Conservation (phyloP, 1,140 invertebrate genomes). For the Scaptomyza graminum region DNA sequence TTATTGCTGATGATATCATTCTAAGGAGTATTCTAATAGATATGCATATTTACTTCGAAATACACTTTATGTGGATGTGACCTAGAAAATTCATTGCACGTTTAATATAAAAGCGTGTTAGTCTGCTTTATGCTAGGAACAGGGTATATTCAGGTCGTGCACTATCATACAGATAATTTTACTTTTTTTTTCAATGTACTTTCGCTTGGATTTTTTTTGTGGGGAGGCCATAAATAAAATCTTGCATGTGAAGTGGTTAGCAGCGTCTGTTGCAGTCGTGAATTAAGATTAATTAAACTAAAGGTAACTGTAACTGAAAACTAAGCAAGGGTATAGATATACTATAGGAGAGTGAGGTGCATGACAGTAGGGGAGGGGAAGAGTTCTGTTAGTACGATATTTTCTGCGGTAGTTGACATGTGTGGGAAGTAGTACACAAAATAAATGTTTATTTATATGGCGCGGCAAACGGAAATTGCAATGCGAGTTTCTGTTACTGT, state of each 20-base stretch:
- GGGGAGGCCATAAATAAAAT: conserved; percentile 70
- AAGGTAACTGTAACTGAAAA: conserved; percentile 74
- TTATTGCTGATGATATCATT: too few relatives aligned
- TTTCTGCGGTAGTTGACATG: conserved; percentile 51
- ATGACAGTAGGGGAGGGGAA: not conserved
- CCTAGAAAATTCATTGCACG: too few relatives aligned
- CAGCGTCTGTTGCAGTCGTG: conserved; percentile 73
- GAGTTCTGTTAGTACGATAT: conserved; percentile 18
- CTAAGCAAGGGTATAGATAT: conserved; percentile 47
- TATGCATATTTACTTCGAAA: too few relatives aligned
- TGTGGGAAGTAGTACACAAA: conserved; percentile 69
- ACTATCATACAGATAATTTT: not conserved
- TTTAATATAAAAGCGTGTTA: too few relatives aligned
- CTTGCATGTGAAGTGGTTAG: conserved; percentile 72
- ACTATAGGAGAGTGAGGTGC: conserved; percentile 1
- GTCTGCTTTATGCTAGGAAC: too few relatives aligned
- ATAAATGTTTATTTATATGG: conserved; percentile 81
- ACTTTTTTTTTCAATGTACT: not conserved
- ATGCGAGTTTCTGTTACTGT: conserved; percentile 45
- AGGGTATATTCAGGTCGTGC: conserved; percentile 11
- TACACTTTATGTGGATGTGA: too few relatives aligned
- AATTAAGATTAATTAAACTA: conserved; percentile 81
- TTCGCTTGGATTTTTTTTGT: conserved; percentile 22
- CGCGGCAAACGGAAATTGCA: conserved; percentile 73
- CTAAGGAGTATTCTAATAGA: too few relatives aligned